Base-by-base conservation (phyloP, 2,888 invertebrate genomes). In the Bimastos eiseni region DNA sequence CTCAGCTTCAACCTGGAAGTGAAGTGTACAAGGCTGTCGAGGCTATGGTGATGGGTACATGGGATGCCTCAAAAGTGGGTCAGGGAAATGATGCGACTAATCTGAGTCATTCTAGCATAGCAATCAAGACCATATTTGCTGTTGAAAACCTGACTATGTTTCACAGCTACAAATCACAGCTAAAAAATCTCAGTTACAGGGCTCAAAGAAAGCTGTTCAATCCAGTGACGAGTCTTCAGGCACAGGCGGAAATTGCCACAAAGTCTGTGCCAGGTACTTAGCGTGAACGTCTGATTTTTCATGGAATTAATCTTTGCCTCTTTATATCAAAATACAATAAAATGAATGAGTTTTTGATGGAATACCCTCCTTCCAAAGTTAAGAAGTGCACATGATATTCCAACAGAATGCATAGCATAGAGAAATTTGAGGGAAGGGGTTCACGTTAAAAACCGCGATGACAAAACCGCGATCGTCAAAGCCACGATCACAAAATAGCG, bases 61-160 rank as follows among this genome's bases (percentile, higher is more conserved):
- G 91, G 91, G 89, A 83, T 8, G 49, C 33, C 83, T 83, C n/a
- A 36, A 34, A 83, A 34, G 89, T 83, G 21, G 91, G 91, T 33
- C 41, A 83, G 33, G 91, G 91, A 36, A 6, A 38, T 19, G 91
- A 91, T 83, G 91, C 91, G n/a, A 21, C 17, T 33, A 89, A 38
- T 37, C 89, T 91, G 83, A 37, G 11, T 30, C 89, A 91, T 83
- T 83, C 38, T 13, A 83, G 15, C 19, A 33, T 49, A 30, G 5
- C 5, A n/a, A 90, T 41, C 38, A 36, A 34, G 44, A 88, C n/a
- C 70, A 89, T 91, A n/a, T 70, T 17, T 36, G 33, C 41, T 37
- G 38, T 89, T 83, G 91, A 91, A 84, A 91, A 89, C 83, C 89
- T 49, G n/a, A n/a, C n/a, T 49, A 30, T 89, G 36, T 89, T 83